These are phyloP conservation scores for Monopterus albus DNA, from an alignment of 2,113 vertebrate species.

Conservation along the genomic window DNA sequence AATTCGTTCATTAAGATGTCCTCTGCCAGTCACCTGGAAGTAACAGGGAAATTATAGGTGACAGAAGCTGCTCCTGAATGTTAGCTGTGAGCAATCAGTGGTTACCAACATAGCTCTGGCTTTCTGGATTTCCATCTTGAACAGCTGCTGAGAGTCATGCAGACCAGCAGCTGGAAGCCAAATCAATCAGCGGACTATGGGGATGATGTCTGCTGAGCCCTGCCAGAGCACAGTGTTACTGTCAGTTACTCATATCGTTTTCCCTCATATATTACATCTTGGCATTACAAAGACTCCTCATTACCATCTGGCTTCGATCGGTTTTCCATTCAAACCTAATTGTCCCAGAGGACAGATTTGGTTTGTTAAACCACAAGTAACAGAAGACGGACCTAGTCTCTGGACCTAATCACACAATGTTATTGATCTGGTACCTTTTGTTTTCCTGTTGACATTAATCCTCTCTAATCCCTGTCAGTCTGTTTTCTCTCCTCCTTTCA, in stretches of 20 bases:
- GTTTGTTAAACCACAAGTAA: slow-evolving; percentile 23
- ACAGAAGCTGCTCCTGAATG: background rate
- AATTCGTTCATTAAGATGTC: background rate
- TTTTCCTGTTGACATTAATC: slow-evolving; percentile 24
- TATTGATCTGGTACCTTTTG: background rate
- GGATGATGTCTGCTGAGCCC: background rate
- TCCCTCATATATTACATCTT: background rate
- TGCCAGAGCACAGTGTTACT: background rate
- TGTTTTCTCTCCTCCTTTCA: background rate
- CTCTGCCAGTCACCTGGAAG: background rate
- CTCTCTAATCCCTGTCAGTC: slow-evolving; percentile 11
- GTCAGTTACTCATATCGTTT: background rate
- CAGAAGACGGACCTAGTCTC: slow-evolving; percentile 8
- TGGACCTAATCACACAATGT: slow-evolving; percentile 31
- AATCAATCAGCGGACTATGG: no score
- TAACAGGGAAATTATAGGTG: background rate
- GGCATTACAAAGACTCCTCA: background rate
- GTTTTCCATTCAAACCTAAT: slow-evolving; percentile 30
- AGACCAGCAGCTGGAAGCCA: background rate
- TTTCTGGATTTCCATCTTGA: background rate
- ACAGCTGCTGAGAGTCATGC: background rate
- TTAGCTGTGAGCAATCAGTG: background rate
- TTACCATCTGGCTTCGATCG: background rate
- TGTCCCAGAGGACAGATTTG: slow-evolving; percentile 20
- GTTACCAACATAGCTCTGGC: no score